Evolutionary conservation across 2,888 invertebrate genomes (phyloP), one percentile per base, ranked within the genome.

Genomic region (Drosophila mercatorum): DNA sequence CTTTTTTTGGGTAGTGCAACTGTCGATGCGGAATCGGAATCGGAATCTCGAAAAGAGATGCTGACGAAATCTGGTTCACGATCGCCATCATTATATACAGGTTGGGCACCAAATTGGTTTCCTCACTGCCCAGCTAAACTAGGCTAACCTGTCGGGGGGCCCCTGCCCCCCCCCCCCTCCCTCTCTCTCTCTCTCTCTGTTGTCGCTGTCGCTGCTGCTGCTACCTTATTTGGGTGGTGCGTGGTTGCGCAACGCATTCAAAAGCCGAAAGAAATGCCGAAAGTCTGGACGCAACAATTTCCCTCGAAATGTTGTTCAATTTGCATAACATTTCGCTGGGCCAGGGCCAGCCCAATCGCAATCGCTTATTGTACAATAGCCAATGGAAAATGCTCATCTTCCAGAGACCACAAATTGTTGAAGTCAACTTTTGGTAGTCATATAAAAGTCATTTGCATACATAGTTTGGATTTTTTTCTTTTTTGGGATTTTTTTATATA

Each of bases 281-380:
- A 72, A 74, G 40, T 72, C 62, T 60, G 67, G 57, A 72, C 73
- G 57, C 78, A 78, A 73, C 74, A 73, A 73, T 76, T 79, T 75
- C 75, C 79, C 65, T 47, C 65, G 51, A 74, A 76, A 78, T 46
- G 41, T 57, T 75, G 79, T 79, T 52, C 69, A 79, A 79, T 76
- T 76, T 79, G 79, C 76, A 76, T 76, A 76, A 75, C 79, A 63
- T 68, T 73, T 68, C 46, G 44, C 53, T 72, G 72, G 55, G 56
- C 66, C 22, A 22, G 22, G 22, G 22, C 22, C 22, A 10, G 52
- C 47, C 64, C 61, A 58, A 61, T 78, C 75, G 75, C 31, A 58
- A 61, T 78, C 75, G 75, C 31, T 62, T 75, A 69, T 76, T 69
- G 64, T 76, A 76, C 76, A 78, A 79, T 78, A 65, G 75, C 47